Conservation (phyloP, 2,888 invertebrate species). For the Dicyrtoma fusca region DNA sequence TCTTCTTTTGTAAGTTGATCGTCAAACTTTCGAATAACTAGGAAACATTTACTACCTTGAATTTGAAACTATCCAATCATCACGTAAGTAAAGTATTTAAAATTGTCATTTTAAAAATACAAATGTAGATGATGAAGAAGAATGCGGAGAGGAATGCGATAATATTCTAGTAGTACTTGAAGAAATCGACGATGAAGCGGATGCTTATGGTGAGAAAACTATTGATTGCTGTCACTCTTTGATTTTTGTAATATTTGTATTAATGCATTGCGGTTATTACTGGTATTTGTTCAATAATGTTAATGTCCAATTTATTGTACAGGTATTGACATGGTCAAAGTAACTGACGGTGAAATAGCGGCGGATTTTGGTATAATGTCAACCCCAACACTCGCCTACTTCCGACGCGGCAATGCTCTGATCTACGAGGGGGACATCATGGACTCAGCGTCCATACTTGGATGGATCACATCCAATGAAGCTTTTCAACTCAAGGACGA, state of each 20-base stretch:
- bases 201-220: conserved; percentile 59
- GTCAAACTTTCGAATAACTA: neutral
- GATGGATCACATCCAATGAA: conserved; percentile 91
- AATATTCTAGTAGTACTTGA: conserved; percentile 84
- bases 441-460: conserved; percentile 81
- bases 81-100: neutral
- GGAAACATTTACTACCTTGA: neutral
- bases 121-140: conserved; percentile 45
- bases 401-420: conserved; percentile 79
- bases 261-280: neutral
- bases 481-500: conserved; percentile 94
- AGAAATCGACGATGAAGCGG: conserved; percentile 92
- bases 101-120: neutral
- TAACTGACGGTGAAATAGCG: conserved; percentile 79
- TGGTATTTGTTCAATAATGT: neutral
- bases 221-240: conserved; percentile 19
- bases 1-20: conserved; percentile 79
- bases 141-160: conserved; percentile 82
- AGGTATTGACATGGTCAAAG: conserved; percentile 90
- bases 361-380: conserved; percentile 78
- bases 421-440: conserved; percentile 85
- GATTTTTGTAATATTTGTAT: no score
- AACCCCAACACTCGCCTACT: conserved; percentile 84
- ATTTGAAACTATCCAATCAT: neutral
- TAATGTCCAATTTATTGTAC: no score